Conservation (phyloP, 2,888 invertebrate genomes). For the Fabriciana adippe region DNA sequence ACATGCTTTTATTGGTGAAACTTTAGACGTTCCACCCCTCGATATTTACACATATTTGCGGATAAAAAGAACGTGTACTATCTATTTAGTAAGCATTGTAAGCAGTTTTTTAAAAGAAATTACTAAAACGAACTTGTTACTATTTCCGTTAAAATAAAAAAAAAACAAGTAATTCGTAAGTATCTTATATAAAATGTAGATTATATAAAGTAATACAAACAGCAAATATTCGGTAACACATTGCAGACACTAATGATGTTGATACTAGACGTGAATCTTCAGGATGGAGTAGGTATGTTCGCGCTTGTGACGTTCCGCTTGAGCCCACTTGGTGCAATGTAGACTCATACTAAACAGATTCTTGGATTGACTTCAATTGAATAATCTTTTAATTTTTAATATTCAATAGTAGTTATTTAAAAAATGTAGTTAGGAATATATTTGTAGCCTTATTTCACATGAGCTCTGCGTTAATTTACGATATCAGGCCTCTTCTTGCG, state of each 20-base stretch:
- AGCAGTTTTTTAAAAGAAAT: too few relatives aligned
- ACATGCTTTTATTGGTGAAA: constrained; percentile 13
- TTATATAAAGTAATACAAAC: not conserved
- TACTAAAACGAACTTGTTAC: too few relatives aligned
- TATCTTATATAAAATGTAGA: not conserved
- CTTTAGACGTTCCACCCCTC: not conserved
- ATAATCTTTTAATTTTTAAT: not conserved
- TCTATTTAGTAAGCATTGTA: too few relatives aligned
- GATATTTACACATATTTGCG: too few relatives aligned
- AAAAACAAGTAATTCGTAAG: not conserved
- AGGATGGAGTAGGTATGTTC: constrained; percentile 49
- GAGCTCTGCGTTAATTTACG: too few relatives aligned
- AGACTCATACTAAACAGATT: not conserved
- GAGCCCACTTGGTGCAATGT: constrained; percentile 50
- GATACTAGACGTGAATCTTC: constrained; percentile 66
- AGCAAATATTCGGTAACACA: constrained; percentile 40
- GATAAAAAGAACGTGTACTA: too few relatives aligned
- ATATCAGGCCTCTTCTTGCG: too few relatives aligned
- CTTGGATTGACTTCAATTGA: not conserved
- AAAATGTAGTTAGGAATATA: too few relatives aligned
- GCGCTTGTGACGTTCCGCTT: constrained; percentile 28
- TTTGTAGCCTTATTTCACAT: too few relatives aligned
- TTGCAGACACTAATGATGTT: constrained; percentile 75
- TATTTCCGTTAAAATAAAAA: too few relatives aligned
- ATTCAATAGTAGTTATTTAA: not conserved